Evolutionary conservation across 2,888 invertebrate species (phyloP), one percentile per base, ranked within the genome.

Genomic region (Eupithecia tripunctaria): DNA sequence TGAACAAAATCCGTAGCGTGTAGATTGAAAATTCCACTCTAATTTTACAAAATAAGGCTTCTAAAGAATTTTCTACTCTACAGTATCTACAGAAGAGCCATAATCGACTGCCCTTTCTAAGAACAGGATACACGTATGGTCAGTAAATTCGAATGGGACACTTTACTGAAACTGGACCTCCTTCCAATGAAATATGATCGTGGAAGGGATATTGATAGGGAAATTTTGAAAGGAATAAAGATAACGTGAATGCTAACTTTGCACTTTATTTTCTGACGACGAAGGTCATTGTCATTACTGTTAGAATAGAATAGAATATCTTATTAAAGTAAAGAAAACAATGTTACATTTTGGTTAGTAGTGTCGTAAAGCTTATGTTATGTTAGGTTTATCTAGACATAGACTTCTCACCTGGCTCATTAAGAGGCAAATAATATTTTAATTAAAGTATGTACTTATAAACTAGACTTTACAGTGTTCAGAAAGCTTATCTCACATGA

Each of bases 101-200:
- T 41, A 72, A 51, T 76, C 3, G n/a, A 25, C 43, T 67, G 62
- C 3, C 21, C 25, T 14, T 18, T 0, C 10, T 21, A 63, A 56
- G 66, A 63, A 29, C 65, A 65, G 64, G 47, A 27, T 60, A 62
- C 76, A 78, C 77, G 77, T 78, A 73, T 74, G 76, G 76, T 71
- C 76, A 74, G 76, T 77, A 76, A 72, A 76, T 77, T 76, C 78
- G 77, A 82, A 82, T 81, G 76, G 82, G 84, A 82, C 84, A 80
- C 79, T 82, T 85, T 82, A 81, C 76, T 80, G 77, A 80, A 79
- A 82, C 82, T 81, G 84, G 82, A 86, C 87, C 84, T 85, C 86
- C 83, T 88, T 89, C 84, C 85, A 83, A 84, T 90, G 85, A 89
- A 86, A 89, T 89, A 87, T 84, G 84, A 81, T 81, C 84, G 80